Evolutionary conservation across 2,888 invertebrate species (phyloP), one percentile per base, ranked within the genome.

Genomic region (Lacanobia oleracea): DNA sequence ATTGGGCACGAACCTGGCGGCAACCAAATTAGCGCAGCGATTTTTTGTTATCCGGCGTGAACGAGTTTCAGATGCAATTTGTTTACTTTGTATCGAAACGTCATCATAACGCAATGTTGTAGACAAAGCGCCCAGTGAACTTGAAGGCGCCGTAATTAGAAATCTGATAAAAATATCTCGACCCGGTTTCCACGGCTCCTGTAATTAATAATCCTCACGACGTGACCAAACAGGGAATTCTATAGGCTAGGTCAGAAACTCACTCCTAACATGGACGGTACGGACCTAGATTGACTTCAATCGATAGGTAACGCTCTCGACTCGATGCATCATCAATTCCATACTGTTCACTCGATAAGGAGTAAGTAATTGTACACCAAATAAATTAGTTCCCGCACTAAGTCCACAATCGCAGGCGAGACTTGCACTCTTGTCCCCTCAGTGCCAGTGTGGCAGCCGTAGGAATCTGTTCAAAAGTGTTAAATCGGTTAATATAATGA

Each of bases 401-500:
- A 81, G 76, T 80, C 54, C 60, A 68, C 37, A 68, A 75, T 61
- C 71, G 77, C 74, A 69, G 72, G 85, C 65, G 64, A 85, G 77
- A 87, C 86, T 87, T 83, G 88, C 84, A 87, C 85, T 81, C 83
- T 84, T 86, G 82, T 82, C 83, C 87, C 86, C 86, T 76, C 66
- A 9, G 57, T 78, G 79, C 91, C 92, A 91, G 91, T 91, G 59
- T 80, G 78, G 91, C 91, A 92, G 91, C 92, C 89, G 93, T n/a
- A 88, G 90, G 91, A 95, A 94, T 95, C 94, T 94, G 94, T 95
- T 95, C 93, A 93, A 96, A 96, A 96, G 96, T 96, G 96, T 96
- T 96, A 96, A 96, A 95, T 95, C 96, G 93, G 96, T 96, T 96
- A 95, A 93, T 95, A 93, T 95, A 96, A 96, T 96, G 95, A 96